These are phyloP conservation scores for Prietella phreatophila DNA, from an alignment of 2,113 vertebrate genomes.

Conservation along the genomic window DNA sequence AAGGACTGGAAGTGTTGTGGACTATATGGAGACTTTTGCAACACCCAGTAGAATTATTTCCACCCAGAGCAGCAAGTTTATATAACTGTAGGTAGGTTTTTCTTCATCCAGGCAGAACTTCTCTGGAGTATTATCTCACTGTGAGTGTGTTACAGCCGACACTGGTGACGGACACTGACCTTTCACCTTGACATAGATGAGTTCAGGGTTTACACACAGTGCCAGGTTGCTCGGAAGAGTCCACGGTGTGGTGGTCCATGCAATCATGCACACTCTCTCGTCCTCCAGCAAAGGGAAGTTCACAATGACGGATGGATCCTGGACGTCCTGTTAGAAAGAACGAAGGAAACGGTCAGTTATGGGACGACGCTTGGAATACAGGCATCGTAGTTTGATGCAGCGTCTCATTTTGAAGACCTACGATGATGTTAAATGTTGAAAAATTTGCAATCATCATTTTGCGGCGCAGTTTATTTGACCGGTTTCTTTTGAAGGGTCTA, in stretches of 20 bases:
- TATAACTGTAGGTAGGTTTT: not conserved
- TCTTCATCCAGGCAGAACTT: not conserved
- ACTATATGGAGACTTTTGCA: too few relatives aligned
- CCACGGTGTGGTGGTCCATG: slow-evolving; percentile 99
- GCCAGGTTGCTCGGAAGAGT: slow-evolving; percentile 95
- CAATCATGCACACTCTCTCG: slow-evolving; percentile 79
- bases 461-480: not conserved
- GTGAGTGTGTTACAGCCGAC: not conserved
- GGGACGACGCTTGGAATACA: not conserved
- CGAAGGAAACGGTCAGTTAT: not conserved
- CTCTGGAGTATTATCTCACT: not conserved
- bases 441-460: not conserved
- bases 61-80: not conserved
- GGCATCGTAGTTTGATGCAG: not conserved
- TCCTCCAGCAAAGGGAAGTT: slow-evolving; percentile 89
- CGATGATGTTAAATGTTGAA: not conserved
- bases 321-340: slow-evolving; percentile 82
- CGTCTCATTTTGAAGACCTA: not conserved
- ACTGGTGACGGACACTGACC: slow-evolving; percentile 66
- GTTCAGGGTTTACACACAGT: slow-evolving; percentile 89
- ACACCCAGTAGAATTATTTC: not conserved
- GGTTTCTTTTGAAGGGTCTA: not conserved
- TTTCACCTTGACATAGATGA: slow-evolving; percentile 86
- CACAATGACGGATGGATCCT: slow-evolving; percentile 91
- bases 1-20: too few relatives aligned